A percentile compares a stretch with the other conserved stretches of the same genome.
Conservation (phyloP, 1,140 invertebrate genomes). For the Penaeus indicus region DNA sequence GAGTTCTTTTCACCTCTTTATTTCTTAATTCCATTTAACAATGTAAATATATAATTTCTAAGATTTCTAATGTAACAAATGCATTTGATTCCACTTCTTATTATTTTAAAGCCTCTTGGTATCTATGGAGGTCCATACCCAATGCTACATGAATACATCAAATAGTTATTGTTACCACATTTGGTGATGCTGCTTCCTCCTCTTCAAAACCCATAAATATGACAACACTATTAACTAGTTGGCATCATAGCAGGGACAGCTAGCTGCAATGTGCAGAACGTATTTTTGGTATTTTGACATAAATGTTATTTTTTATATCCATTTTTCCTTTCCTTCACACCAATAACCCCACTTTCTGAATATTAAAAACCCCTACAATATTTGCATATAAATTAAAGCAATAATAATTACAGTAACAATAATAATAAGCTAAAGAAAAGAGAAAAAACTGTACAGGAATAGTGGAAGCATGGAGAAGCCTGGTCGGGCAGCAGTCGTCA, state of each 20-base stretch:
- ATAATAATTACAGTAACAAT: constrained; percentile 62
- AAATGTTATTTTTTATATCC: constrained; percentile 54
- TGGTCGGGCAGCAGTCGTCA: constrained; percentile 60
- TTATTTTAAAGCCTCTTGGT: too few species aligned
- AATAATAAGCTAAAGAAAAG: constrained; percentile 58
- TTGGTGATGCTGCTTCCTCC: constrained; percentile 50
- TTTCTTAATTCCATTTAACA: too few species aligned
- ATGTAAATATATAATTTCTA: too few species aligned
- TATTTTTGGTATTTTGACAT: constrained; percentile 60
- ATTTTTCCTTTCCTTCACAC: constrained; percentile 61
- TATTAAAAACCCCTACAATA: constrained; percentile 60
- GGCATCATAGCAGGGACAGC: constrained; percentile 62
- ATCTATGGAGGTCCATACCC: not conserved
- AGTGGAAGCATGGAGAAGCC: constrained; percentile 63
- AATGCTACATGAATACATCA: constrained; percentile 21
- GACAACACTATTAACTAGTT: constrained; percentile 55
- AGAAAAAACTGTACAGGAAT: constrained; percentile 58
- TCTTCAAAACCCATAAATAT: constrained; percentile 41
- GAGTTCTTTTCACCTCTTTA: too few species aligned
- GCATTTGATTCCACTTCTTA: not conserved
- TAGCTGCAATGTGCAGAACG: constrained; percentile 61
- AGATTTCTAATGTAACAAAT: not conserved
- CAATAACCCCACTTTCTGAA: constrained; percentile 62
- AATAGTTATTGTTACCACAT: constrained; percentile 11
- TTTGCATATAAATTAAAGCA: constrained; percentile 65